phyloP scores from a whole-genome alignment of 2,797 vertebrate species.

The Podarcis siculus region DNA sequence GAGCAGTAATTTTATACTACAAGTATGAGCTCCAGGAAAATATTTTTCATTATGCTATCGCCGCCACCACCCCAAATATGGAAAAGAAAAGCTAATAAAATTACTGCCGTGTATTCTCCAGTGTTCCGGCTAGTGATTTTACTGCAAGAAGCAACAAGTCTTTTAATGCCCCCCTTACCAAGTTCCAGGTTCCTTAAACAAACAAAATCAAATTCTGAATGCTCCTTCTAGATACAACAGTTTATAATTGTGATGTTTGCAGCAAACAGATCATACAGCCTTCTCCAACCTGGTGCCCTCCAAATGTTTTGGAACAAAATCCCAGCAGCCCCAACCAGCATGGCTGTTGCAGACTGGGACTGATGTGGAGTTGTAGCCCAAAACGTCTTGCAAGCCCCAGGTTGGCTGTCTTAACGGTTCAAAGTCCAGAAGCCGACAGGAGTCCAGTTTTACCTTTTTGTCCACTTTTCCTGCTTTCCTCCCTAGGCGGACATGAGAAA shows the following conservation, averaged over 20 bases:
- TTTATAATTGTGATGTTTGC: not conserved
- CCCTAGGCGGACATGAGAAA: no score
- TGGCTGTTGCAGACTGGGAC: no score
- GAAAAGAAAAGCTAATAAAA: conserved; percentile 62
- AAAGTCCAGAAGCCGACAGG: not conserved
- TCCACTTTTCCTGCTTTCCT: not conserved
- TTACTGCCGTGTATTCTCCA: conserved; percentile 40
- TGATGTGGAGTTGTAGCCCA: no score
- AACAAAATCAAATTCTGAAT: not conserved
- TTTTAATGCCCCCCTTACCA: not conserved
- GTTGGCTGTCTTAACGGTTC: not conserved
- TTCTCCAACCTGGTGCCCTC: no score
- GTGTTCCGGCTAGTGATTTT: not conserved
- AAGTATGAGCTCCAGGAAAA: conserved; percentile 49
- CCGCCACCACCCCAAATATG: not conserved
- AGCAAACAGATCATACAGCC: not conserved
- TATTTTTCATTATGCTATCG: conserved; percentile 52
- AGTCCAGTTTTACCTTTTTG: not conserved
- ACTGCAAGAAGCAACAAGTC: not conserved
- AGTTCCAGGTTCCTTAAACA: not conserved
- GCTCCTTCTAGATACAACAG: not conserved
- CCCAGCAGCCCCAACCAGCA: no score
- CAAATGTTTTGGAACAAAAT: no score
- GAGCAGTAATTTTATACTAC: conserved; percentile 43
- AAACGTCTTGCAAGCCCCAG: no score